Base-by-base conservation (phyloP, 2,888 invertebrate species). In the Aphidoletes aphidimyza region DNA sequence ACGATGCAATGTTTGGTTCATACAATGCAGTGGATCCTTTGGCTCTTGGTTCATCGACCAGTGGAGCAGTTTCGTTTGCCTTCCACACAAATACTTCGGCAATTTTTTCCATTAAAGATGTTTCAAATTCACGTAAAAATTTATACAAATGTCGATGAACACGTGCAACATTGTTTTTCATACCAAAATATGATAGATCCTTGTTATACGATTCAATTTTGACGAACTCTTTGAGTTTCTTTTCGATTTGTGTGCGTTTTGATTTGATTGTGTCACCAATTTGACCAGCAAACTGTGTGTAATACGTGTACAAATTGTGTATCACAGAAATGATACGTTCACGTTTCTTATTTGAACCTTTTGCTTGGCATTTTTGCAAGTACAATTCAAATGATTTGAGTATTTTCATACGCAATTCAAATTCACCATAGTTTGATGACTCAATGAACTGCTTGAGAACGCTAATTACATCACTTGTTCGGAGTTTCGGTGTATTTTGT, bases 161-260 rank as follows among this genome's bases (percentile, higher is more conserved):
- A 88, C 96, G 97, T 59, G 95, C 94, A 0, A 97, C 94, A 0
- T 97, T 95, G 86, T 95, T 95, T 87, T 96, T 97, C 85, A 99
- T 94, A 45, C 97, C 94, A 94, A 97, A 98, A 89, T 98, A 97
- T 88, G 95, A 98, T 19, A 97, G 93, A 88, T 99, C 98, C 87
- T 96, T 94, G 87, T 95, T 96, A 96, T 98, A 99, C 54, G 96
- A 93, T 84, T 96, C 96, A 85, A 99, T 98, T 90, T 98, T 98
- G 0, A 99, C 95, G 88, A 96, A 97, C 87, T 98, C 98, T 86
- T 95, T 94, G 17, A 99, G 89, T 89, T 97, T 95, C 90, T 96
- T 97, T 88, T 98, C 98, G 85, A 98, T 95, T 0, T 98, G 97
- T 0, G 92, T 89, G 42, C 95, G 93, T 34, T 95, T 91, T 47